phyloP scores from a whole-genome alignment of 2,797 vertebrate species.

The Rhincodon typus region DNA sequence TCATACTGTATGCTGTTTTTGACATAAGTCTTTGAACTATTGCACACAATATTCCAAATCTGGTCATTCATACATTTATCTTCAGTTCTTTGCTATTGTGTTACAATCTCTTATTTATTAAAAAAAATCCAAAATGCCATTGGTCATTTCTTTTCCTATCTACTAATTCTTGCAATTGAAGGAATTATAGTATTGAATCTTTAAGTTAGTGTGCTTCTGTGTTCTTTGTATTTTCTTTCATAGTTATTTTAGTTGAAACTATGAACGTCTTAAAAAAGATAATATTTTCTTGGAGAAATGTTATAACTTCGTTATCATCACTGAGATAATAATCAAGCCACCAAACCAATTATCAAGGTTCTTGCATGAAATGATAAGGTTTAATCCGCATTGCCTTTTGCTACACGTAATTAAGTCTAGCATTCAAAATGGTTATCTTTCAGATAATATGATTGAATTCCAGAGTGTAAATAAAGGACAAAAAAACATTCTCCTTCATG shows the following conservation, averaged over 20 bases:
- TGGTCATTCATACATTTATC: background rate
- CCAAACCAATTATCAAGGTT: background rate
- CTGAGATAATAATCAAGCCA: background rate
- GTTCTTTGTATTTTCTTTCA: background rate
- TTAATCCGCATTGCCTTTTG: background rate
- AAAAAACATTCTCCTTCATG: background rate
- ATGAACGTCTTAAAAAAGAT: background rate
- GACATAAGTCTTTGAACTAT: background rate
- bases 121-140: background rate
- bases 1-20: background rate
- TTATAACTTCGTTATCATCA: background rate
- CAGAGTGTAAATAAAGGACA: background rate
- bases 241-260: background rate
- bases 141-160: background rate
- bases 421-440: background rate
- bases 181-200: background rate
- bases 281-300: background rate
- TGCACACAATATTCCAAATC: background rate
- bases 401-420: background rate
- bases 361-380: background rate
- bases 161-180: background rate
- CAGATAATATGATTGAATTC: background rate
- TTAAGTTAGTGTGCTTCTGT: background rate
- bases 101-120: background rate
- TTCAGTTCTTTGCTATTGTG: background rate